Percentiles rank a stretch among this genome's conserved stretches.
Evolutionary conservation across 2,888 invertebrate genomes (phyloP).

Genomic region (Agrotis ipsilon): DNA sequence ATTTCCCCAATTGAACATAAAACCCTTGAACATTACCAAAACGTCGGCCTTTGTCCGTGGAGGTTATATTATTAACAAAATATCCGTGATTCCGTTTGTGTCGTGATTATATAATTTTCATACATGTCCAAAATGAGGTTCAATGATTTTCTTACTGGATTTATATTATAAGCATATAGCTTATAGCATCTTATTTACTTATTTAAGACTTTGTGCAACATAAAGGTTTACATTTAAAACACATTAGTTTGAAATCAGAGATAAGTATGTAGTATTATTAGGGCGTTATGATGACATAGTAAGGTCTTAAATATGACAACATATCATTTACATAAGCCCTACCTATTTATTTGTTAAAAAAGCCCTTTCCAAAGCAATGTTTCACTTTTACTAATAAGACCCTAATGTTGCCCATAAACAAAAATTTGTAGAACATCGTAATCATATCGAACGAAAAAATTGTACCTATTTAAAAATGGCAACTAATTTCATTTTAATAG

Average conservation of each 20-base stretch:
- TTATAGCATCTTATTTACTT: too few species aligned
- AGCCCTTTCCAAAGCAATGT: neutral
- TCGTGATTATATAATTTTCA: constrained; percentile 62
- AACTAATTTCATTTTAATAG: constrained; percentile 58
- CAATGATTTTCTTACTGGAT: constrained; percentile 32
- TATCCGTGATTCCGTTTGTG: constrained; percentile 34
- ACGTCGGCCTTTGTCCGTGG: constrained; percentile 7
- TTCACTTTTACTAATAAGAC: neutral
- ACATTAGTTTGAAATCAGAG: too few species aligned
- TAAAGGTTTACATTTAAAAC: too few species aligned
- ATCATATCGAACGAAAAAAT: neutral
- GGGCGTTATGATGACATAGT: too few species aligned
- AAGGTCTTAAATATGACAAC: too few species aligned
- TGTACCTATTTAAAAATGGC: constrained; percentile 19
- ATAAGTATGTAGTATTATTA: too few species aligned
- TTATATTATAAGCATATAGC: neutral
- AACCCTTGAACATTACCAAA: constrained; percentile 6
- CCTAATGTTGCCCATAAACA: neutral
- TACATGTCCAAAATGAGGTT: constrained; percentile 38
- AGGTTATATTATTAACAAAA: constrained; percentile 34
- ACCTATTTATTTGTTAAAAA: too few species aligned
- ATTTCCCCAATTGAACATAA: neutral
- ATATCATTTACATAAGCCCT: too few species aligned
- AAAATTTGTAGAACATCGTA: neutral
- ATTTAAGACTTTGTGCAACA: too few species aligned